A percentile compares a stretch with the other conserved stretches of the same genome.
phyloP scores from a whole-genome alignment of 92 coral and sea anemone species.

The Actinostola sp. region DNA sequence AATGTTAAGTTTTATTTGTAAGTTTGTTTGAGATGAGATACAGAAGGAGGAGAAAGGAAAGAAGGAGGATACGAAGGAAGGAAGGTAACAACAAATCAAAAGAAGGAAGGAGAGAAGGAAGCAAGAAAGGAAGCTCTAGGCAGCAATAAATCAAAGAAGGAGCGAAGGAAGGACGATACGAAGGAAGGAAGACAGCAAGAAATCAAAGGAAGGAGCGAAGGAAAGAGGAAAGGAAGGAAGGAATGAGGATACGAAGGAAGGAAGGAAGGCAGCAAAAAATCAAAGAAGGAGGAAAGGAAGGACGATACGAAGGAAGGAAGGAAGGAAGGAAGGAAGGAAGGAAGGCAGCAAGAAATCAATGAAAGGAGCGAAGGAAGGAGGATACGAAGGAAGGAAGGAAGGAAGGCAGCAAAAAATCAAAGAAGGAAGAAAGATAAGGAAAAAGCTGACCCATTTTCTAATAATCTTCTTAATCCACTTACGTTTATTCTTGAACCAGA shows the following conservation, averaged over 20 bases:
- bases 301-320: too few relatives aligned
- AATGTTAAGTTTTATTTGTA: too few relatives aligned
- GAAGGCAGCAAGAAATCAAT: neutral
- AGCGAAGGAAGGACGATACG: too few relatives aligned
- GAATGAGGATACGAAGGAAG: too few relatives aligned
- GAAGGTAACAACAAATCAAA: too few relatives aligned
- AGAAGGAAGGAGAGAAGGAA: too few relatives aligned
- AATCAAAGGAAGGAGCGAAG: too few relatives aligned
- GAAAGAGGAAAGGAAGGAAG: too few relatives aligned
- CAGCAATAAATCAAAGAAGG: too few relatives aligned
- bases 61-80: neutral
- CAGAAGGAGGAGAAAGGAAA: neutral
- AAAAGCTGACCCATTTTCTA: neutral
- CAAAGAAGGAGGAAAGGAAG: neutral
- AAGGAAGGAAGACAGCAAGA: too few relatives aligned
- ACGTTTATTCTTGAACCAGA: conserved; percentile 80
- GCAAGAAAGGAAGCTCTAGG: too few relatives aligned
- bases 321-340: neutral
- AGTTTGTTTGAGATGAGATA: too few relatives aligned
- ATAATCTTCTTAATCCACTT: neutral
- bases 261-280: neutral
- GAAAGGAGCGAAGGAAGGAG: neutral
- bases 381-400: neutral
- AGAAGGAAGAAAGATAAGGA: neutral
- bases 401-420: neutral